Percentiles rank a stretch among this genome's conserved stretches.
phyloP scores from a whole-genome alignment of 2,113 vertebrate species.

The Oreotrochilus melanogaster region DNA sequence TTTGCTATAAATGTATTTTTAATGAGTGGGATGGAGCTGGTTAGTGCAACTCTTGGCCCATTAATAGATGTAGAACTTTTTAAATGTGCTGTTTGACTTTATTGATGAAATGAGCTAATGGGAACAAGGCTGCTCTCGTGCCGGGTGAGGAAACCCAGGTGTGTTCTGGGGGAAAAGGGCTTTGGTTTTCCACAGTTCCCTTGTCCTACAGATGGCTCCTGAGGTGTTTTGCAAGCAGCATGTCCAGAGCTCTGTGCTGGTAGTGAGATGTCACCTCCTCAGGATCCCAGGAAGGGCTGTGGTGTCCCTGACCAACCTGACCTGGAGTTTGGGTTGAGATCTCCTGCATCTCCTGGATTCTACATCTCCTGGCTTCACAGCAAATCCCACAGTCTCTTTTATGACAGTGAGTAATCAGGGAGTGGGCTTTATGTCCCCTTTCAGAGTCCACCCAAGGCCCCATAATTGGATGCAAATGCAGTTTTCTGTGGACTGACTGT shows the following conservation, averaged over 20 bases:
- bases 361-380: not conserved
- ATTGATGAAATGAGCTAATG: slow-evolving; percentile 43
- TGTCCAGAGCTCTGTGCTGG: not conserved
- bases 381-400: not conserved
- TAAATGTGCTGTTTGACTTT: slow-evolving; percentile 14
- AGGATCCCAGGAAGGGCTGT: rapidly evolving
- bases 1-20: not conserved
- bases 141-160: slow-evolving; percentile 34
- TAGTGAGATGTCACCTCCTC: not conserved
- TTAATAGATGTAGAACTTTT: not conserved
- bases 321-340: not conserved
- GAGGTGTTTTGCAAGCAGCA: not conserved
- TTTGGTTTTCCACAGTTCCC: not conserved
- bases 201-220: not conserved
- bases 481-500: not conserved
- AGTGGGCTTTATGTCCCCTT: not conserved
- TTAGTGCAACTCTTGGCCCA: not conserved
- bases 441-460: not conserved
- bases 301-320: not conserved
- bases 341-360: not conserved
- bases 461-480: not conserved
- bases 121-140: not conserved
- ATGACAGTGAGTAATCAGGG: slow-evolving; percentile 13
- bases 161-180: not conserved
- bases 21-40: not conserved